A percentile compares a stretch with the other conserved stretches of the same genome.
phyloP scores from a whole-genome alignment of 2,888 invertebrate species.

The Noctua janthina region DNA sequence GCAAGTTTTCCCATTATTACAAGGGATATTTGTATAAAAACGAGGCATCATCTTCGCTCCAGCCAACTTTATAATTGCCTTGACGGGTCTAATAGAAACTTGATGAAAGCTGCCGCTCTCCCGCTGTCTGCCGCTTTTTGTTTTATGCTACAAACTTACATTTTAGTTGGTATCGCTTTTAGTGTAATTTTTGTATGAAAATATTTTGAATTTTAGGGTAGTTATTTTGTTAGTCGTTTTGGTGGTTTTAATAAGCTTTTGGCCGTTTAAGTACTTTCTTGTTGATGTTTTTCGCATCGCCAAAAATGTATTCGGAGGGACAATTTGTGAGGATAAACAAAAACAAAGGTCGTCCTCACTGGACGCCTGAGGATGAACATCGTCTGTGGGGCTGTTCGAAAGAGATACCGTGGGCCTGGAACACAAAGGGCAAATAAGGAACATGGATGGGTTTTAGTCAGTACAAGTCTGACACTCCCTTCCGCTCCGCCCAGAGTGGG shows the following conservation, averaged over 20 bases:
- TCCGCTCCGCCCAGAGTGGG: too few relatives aligned
- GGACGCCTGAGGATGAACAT: too few relatives aligned
- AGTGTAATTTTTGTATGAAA: conserved; percentile 72
- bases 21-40: conserved; percentile 88
- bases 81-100: conserved; percentile 88
- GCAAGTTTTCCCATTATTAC: conserved; percentile 89
- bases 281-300: not conserved
- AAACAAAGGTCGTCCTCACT: too few relatives aligned
- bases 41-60: conserved; percentile 80
- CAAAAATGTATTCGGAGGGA: too few relatives aligned
- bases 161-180: conserved; percentile 79
- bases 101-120: conserved; percentile 86
- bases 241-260: conserved; percentile 1
- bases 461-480: too few relatives aligned
- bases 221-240: not conserved
- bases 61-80: conserved; percentile 88
- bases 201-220: conserved; percentile 53
- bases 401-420: too few relatives aligned
- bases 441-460: too few relatives aligned
- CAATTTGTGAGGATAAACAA: not conserved
- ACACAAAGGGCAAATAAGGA: too few relatives aligned
- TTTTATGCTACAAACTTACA: conserved; percentile 82
- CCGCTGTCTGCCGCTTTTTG: conserved; percentile 80
- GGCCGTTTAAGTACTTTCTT: not conserved
- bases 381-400: too few relatives aligned